Conservation (phyloP, 2,113 vertebrate genomes). For the mouse (Mus musculus) region DNA sequence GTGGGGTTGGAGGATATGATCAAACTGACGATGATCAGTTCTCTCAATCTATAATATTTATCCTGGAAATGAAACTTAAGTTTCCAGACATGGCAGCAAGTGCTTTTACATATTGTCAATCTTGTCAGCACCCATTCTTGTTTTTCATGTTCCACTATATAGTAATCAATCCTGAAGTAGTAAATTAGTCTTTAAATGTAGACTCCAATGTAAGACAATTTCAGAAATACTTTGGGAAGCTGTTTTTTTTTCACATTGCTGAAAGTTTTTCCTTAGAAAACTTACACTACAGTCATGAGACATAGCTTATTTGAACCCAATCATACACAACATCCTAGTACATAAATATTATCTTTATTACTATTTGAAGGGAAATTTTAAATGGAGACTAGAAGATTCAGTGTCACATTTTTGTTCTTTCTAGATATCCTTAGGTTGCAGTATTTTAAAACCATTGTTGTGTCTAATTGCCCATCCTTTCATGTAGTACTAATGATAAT, state of each 20-base stretch:
- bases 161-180: background rate
- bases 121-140: background rate
- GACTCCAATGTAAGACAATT: background rate
- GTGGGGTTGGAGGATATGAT: background rate
- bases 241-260: background rate
- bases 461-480: background rate
- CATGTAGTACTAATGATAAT: background rate
- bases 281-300: background rate
- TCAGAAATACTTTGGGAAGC: background rate
- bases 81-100: too few relatives aligned
- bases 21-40: too few relatives aligned
- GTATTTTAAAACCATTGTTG: background rate
- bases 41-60: background rate
- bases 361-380: background rate
- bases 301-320: background rate
- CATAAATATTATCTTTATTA: conserved; percentile 4
- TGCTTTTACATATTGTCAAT: background rate
- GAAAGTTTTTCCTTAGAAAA: background rate
- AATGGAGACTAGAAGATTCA: background rate
- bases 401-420: background rate
- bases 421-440: background rate
- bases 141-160: background rate
- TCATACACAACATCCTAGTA: background rate
- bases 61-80: background rate
- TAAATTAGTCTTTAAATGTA: background rate